Conservation (phyloP, 2,797 vertebrate genomes). For the Falco peregrinus region DNA sequence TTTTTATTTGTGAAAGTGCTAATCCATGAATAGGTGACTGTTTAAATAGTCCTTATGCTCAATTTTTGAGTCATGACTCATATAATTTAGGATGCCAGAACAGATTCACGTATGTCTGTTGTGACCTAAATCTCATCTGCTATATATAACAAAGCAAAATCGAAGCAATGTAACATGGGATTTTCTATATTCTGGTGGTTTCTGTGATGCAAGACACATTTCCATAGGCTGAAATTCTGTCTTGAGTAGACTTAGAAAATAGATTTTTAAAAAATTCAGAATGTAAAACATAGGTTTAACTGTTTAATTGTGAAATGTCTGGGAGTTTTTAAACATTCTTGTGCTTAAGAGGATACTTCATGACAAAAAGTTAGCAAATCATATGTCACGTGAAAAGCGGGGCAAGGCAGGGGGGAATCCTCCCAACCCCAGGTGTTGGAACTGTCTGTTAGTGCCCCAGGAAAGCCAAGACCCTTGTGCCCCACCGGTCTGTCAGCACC, state of each 20-base stretch:
- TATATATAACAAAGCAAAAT: not conserved
- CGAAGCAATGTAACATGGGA: not conserved
- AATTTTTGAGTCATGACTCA: not conserved
- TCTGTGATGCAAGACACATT: not conserved
- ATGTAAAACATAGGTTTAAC: not conserved
- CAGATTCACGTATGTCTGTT: fast-evolving
- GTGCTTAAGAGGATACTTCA: not conserved
- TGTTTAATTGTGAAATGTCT: not conserved
- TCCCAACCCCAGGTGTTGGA: no score
- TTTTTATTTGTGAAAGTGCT: not conserved
- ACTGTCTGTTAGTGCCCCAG: no score
- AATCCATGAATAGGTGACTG: not conserved
- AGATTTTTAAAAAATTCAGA: not conserved
- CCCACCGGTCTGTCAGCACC: no score
- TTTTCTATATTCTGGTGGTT: not conserved
- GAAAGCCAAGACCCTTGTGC: no score
- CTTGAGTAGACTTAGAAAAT: not conserved
- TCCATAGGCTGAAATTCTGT: not conserved
- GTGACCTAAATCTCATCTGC: not conserved
- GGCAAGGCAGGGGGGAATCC: no score
- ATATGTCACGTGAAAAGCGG: no score
- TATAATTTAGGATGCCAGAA: not conserved
- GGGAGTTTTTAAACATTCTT: not conserved
- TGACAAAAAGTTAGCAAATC: not conserved
- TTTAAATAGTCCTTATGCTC: not conserved